Evolutionary conservation across 1,140 invertebrate species (phyloP).

Genomic region (Drosophila equinoxialis): DNA sequence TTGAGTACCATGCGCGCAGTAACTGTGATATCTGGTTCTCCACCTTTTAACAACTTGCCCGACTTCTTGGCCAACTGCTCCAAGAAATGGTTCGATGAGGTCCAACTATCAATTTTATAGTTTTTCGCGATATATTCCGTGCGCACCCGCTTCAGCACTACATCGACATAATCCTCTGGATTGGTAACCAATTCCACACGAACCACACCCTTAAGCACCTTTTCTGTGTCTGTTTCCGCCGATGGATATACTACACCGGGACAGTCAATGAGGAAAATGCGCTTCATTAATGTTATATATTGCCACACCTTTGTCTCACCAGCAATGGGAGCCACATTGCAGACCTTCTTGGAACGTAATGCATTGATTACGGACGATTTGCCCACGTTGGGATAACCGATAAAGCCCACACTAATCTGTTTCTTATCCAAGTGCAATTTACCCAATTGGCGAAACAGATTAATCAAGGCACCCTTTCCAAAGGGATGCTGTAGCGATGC

Average conservation of each 20-base stretch:
- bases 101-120: constrained; percentile 94
- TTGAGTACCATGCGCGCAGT: constrained; percentile 98
- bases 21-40: constrained; percentile 95
- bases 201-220: constrained; percentile 97
- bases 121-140: constrained; percentile 95
- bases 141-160: constrained; percentile 94
- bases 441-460: constrained; percentile 97
- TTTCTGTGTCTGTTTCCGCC: constrained; percentile 95
- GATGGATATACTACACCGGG: constrained; percentile 99
- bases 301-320: constrained; percentile 99
- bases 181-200: constrained; percentile 96
- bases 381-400: constrained; percentile 99
- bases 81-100: constrained; percentile 93
- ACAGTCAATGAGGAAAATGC: constrained; percentile 99
- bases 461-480: constrained; percentile 98
- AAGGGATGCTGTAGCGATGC: constrained; percentile 99
- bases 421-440: constrained; percentile 98
- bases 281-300: constrained; percentile 98
- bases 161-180: constrained; percentile 97
- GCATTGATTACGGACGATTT: constrained; percentile 99
- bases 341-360: constrained; percentile 96
- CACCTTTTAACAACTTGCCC: constrained; percentile 97
- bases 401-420: constrained; percentile 99
- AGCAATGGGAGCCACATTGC: constrained; percentile 99
- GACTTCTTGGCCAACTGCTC: constrained; percentile 93